Evolutionary conservation across 2,888 invertebrate species (phyloP).

Genomic region (Synergus gifuensis): DNA sequence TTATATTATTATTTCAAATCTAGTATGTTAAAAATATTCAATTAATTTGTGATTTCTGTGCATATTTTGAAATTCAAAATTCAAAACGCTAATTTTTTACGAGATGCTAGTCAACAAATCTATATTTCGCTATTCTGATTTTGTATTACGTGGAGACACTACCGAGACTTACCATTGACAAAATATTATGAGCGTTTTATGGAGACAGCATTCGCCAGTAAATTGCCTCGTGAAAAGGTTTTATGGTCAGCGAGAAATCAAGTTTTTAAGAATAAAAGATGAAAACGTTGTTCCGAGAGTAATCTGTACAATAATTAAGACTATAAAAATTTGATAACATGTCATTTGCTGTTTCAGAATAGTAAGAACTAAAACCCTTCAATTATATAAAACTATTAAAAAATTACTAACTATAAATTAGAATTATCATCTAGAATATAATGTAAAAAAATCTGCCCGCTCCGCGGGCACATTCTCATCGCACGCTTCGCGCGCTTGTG

Average conservation of each 20-base stretch:
- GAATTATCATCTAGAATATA: too few species aligned
- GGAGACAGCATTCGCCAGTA: slow-evolving; percentile 41
- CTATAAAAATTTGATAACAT: neutral
- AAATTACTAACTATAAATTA: neutral
- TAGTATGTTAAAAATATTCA: too few species aligned
- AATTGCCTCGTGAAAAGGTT: slow-evolving; percentile 47
- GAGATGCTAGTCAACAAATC: neutral
- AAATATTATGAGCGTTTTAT: slow-evolving; percentile 54
- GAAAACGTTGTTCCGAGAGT: neutral
- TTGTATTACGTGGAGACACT: slow-evolving; percentile 44
- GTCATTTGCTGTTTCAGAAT: neutral
- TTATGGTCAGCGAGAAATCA: slow-evolving; percentile 41
- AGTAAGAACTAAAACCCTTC: neutral
- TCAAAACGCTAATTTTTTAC: neutral
- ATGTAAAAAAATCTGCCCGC: too few species aligned
- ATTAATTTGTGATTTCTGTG: too few species aligned
- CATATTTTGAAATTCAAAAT: too few species aligned
- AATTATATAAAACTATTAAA: neutral
- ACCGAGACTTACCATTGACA: slow-evolving; percentile 42
- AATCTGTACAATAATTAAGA: slow-evolving; percentile 8
- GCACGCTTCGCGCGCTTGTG: too few species aligned
- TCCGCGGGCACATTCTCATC: too few species aligned
- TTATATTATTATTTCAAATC: too few species aligned
- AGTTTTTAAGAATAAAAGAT: slow-evolving; percentile 10
- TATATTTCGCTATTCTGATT: neutral